A percentile compares a stretch with the other conserved stretches of the same genome.
Conservation (phyloP, 2,888 invertebrate genomes). For the Euzophera pinguis region DNA sequence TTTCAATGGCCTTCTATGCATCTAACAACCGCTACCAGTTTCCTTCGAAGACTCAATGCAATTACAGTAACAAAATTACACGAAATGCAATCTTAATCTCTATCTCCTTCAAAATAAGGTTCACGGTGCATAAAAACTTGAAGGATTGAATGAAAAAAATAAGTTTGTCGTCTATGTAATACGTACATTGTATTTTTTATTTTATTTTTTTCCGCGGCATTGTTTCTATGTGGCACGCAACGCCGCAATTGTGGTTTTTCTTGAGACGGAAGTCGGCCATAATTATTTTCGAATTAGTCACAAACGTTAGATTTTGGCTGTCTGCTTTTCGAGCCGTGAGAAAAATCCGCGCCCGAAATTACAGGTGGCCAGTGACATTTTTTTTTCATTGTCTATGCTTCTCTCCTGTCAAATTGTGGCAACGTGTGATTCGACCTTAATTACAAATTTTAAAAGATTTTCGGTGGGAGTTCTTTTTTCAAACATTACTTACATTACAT, state of each 20-base stretch:
- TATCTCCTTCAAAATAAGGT: slow-evolving; percentile 8
- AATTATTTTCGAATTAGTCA: slow-evolving; percentile 74
- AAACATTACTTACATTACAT: background rate
- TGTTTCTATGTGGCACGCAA: slow-evolving; percentile 66
- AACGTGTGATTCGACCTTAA: slow-evolving; percentile 12
- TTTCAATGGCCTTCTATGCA: slow-evolving; percentile 14
- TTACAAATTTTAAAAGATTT: slow-evolving; percentile 5
- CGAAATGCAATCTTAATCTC: slow-evolving; percentile 6
- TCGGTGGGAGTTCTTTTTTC: slow-evolving; percentile 1
- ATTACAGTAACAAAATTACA: slow-evolving; percentile 2
- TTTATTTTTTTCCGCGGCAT: slow-evolving; percentile 39
- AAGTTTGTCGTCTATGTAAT: slow-evolving; percentile 17
- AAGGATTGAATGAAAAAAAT: slow-evolving; percentile 26
- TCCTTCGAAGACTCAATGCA: slow-evolving; percentile 5
- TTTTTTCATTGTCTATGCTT: slow-evolving; percentile 15
- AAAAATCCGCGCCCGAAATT: slow-evolving; percentile 15
- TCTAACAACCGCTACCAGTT: slow-evolving; percentile 8
- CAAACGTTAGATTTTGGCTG: slow-evolving; percentile 54
- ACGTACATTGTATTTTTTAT: slow-evolving; percentile 34
- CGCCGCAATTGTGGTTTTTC: slow-evolving; percentile 64
- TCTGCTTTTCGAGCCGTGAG: slow-evolving; percentile 25
- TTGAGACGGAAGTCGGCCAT: slow-evolving; percentile 60
- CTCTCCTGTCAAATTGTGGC: slow-evolving; percentile 13
- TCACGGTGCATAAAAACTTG: slow-evolving; percentile 10
- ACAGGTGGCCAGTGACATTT: slow-evolving; percentile 13